Conservation (phyloP, 2,888 invertebrate species). For the Ditylenchus weischeri region DNA sequence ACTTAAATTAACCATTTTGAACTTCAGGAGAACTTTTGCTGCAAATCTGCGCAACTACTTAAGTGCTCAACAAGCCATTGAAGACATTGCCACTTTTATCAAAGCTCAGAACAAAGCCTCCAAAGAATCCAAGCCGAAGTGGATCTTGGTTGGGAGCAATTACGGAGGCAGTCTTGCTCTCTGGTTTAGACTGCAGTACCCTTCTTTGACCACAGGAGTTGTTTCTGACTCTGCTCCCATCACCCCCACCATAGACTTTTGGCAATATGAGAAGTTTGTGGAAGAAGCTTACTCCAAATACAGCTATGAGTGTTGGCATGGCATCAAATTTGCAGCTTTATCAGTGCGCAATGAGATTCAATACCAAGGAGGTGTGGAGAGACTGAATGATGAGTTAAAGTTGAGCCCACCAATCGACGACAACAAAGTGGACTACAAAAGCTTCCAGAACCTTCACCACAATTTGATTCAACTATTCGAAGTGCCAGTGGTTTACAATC, state of each 20-base stretch:
- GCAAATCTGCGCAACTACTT: background rate
- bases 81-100: slow-evolving; percentile 9
- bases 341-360: slow-evolving; percentile 8
- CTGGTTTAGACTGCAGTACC: slow-evolving; percentile 3
- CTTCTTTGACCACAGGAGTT: background rate
- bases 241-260: slow-evolving; percentile 3
- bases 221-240: slow-evolving; percentile 3
- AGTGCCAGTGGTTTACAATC: slow-evolving; percentile 4
- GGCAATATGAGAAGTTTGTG: background rate
- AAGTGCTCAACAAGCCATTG: slow-evolving; percentile 3
- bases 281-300: slow-evolving; percentile 8
- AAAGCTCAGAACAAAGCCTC: slow-evolving; percentile 9
- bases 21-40: background rate
- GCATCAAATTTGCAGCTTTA: slow-evolving; percentile 8
- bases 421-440: slow-evolving; percentile 2
- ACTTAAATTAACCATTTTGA: too few species aligned
- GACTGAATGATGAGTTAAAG: slow-evolving; percentile 5
- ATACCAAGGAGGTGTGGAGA: slow-evolving; percentile 1
- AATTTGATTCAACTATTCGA: slow-evolving; percentile 4
- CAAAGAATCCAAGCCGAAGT: slow-evolving; percentile 1
- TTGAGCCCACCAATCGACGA: background rate
- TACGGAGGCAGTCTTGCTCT: slow-evolving; percentile 8
- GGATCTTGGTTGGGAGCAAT: slow-evolving; percentile 6
- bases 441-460: slow-evolving; percentile 11
- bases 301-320: slow-evolving; percentile 6